Conservation (phyloP, 2,113 vertebrate genomes). For the Empidonax alnorum region DNA sequence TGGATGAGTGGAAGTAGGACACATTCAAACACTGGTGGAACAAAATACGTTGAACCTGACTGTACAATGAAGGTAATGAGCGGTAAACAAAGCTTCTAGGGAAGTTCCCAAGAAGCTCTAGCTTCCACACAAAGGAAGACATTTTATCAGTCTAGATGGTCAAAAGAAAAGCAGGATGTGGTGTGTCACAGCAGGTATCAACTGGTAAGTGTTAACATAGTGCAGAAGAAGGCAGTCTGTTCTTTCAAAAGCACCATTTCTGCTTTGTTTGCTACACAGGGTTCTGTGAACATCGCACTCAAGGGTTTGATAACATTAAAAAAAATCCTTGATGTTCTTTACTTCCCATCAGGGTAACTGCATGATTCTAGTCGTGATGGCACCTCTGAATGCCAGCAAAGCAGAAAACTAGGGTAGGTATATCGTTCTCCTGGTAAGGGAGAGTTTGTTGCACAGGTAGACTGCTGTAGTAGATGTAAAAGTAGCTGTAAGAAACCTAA, state of each 20-base stretch:
- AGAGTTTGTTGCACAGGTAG: neutral
- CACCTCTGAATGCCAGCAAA: neutral
- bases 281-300: neutral
- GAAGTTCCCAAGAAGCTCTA: neutral
- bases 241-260: neutral
- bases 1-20: neutral
- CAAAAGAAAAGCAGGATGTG: neutral
- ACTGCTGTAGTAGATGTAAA: neutral
- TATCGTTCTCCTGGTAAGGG: neutral
- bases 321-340: neutral
- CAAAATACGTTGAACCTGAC: neutral
- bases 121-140: neutral
- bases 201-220: neutral
- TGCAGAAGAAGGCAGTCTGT: neutral
- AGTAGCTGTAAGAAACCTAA: conserved; percentile 3
- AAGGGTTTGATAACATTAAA: neutral
- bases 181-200: neutral
- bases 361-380: neutral
- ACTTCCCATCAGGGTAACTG: neutral
- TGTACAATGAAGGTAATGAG: neutral
- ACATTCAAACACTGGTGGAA: neutral
- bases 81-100: neutral
- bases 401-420: neutral
- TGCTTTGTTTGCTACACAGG: neutral
- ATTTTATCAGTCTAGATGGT: neutral